Conservation (phyloP, 2,888 invertebrate species). For the Tubulanus polymorphus region DNA sequence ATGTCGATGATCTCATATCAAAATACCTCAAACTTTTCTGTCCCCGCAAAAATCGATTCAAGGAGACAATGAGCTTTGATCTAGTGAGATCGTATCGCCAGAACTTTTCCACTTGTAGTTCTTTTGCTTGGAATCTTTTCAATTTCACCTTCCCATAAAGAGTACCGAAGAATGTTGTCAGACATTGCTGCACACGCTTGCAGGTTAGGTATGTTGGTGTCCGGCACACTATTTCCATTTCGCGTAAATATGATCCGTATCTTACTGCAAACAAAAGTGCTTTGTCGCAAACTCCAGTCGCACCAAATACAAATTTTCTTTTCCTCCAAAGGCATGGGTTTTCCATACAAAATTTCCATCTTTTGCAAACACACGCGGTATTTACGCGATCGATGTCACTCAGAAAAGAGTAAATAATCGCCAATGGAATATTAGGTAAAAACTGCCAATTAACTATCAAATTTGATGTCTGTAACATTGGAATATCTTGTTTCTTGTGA, state of each 20-base stretch:
- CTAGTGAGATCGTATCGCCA: constrained; percentile 35
- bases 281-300: constrained; percentile 22
- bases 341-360: constrained; percentile 26
- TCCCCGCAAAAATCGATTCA: constrained; percentile 29
- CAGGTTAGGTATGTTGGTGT: constrained; percentile 33
- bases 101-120: constrained; percentile 33
- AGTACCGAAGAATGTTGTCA: constrained; percentile 27
- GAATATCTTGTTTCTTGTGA: no score
- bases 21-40: constrained; percentile 25
- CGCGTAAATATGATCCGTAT: constrained; percentile 26
- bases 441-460: no score
- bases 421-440: no score
- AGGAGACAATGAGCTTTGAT: constrained; percentile 26
- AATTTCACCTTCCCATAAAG: constrained; percentile 25
- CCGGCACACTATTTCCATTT: constrained; percentile 29
- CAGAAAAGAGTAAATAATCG: constrained; percentile 24
- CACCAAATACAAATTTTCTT: constrained; percentile 27
- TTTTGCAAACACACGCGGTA: constrained; percentile 27
- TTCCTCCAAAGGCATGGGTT: constrained; percentile 28
- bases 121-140: constrained; percentile 26
- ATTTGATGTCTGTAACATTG: no score
- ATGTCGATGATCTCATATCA: constrained; percentile 30
- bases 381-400: constrained; percentile 22
- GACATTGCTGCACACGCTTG: constrained; percentile 28
- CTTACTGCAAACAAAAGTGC: constrained; percentile 28